Conservation (phyloP, 2,888 invertebrate species). For the Caenorhabditis auriculariae region DNA sequence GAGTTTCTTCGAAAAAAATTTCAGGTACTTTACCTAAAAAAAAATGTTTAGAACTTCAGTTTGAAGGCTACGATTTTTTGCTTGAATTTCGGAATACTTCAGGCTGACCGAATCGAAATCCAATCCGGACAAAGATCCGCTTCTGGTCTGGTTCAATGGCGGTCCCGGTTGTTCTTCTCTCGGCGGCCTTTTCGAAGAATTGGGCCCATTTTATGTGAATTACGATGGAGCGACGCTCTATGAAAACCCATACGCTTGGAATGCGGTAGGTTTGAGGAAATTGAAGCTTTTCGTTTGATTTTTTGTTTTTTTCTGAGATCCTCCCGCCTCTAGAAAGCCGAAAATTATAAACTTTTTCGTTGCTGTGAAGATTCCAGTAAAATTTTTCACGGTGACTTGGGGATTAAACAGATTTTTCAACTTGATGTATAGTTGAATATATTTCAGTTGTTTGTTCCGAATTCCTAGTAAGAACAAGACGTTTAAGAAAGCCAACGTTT, state of each 20-base stretch:
- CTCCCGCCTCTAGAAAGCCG: not conserved
- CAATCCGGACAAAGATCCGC: slow-evolving; percentile 64
- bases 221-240: slow-evolving; percentile 53
- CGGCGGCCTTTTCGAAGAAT: slow-evolving; percentile 48
- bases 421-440: not conserved
- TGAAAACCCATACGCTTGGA: slow-evolving; percentile 63
- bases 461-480: not conserved
- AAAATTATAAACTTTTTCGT: not conserved
- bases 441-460: not conserved
- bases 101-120: slow-evolving; percentile 66
- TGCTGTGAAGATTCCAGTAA: not conserved
- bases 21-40: too few relatives aligned
- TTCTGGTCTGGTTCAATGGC: slow-evolving; percentile 67
- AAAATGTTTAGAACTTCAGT: not conserved
- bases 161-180: slow-evolving; percentile 57
- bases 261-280: slow-evolving; percentile 50
- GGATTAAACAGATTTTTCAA: not conserved
- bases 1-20: too few relatives aligned
- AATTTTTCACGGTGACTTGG: not conserved
- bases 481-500: slow-evolving; percentile 66
- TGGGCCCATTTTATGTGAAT: slow-evolving; percentile 65
- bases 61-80: not conserved
- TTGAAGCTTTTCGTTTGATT: not conserved
- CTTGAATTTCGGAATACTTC: not conserved
- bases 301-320: not conserved